Base-by-base conservation (phyloP, 2,888 invertebrate species). In the Acronicta aceris region DNA sequence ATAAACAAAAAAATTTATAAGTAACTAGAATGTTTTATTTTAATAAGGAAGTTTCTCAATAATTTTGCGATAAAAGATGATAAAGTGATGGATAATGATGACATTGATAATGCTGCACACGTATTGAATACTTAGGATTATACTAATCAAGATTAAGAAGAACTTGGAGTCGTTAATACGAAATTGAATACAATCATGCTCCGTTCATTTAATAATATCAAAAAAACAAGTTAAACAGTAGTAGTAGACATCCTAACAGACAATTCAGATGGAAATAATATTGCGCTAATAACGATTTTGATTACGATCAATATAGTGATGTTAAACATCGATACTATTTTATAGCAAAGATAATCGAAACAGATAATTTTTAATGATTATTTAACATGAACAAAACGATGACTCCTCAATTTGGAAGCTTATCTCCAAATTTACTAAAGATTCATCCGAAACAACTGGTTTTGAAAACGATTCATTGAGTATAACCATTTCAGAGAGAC, bases 371-470 rank as follows among this genome's bases (percentile, higher is more conserved):
- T 69, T 71, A 53, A 69, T 71, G 25, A 62, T 49, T 64, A 62
- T 48, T 68, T 65, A 58, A 74, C 65, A 68, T 71, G 71, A 71
- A 76, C 76, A 71, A 49, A 74, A 60, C 42, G 60, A 65, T 45
- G 57, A 64, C 63, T 71, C 59, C 53, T 68, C 61, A 76, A 76
- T 69, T 76, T 74, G 41, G 62, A 65, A 79, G 71, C 75, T 78
- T 78, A 76, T 81, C 79, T 81, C 59, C 59, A 79, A 79, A 68
- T 74, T 82, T 76, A 81, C 76, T 76, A 82, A 81, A 79, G 64
- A 76, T 76, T 76, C 75, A 79, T 76, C 81, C 51, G 48, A 65
- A 49, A 73, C 71, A 82, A 84, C 83, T 82, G 81, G 84, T 82
- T 85, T 81, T 58, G 62, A 71, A 33, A 60, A 81, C 81, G 78